These are phyloP conservation scores for Cantharis rustica DNA, from an alignment of 2,888 invertebrate species.

Conservation along the genomic window DNA sequence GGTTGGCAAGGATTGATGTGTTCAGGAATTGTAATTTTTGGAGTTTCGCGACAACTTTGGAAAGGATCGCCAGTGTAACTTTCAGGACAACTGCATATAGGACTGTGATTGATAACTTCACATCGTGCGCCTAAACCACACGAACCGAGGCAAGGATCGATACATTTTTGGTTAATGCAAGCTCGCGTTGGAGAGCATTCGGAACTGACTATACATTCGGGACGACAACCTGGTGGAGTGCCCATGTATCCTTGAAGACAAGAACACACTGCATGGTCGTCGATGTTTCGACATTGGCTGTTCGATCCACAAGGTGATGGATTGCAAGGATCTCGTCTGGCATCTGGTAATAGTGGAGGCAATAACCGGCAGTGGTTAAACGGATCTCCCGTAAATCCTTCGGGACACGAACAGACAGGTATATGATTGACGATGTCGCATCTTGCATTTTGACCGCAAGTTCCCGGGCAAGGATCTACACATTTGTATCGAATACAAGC, in stretches of 20 bases:
- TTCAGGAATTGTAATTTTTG: conserved; percentile 52
- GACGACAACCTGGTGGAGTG: conserved; percentile 61
- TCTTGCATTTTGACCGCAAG: conserved; percentile 71
- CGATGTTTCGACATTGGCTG: conserved; percentile 59
- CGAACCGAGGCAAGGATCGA: conserved; percentile 62
- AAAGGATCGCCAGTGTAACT: conserved; percentile 79
- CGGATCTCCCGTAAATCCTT: conserved; percentile 71
- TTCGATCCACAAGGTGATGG: conserved; percentile 62
- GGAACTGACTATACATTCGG: conserved; percentile 59
- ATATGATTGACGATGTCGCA: conserved; percentile 76
- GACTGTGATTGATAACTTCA: conserved; percentile 61
- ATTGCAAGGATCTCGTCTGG: conserved; percentile 54
- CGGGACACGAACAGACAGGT: conserved; percentile 72
- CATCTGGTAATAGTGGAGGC: conserved; percentile 40
- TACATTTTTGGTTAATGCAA: conserved; percentile 61
- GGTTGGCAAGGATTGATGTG: conserved; percentile 70
- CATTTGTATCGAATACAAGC: conserved; percentile 73
- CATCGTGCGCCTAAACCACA: conserved; percentile 62
- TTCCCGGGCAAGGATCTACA: conserved; percentile 70
- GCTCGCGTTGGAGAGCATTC: conserved; percentile 60
- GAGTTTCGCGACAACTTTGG: conserved; percentile 69
- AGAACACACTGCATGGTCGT: conserved; percentile 59
- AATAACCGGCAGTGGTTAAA: conserved; percentile 55
- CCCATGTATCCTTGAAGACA: conserved; percentile 61
- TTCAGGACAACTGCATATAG: conserved; percentile 61